Base-by-base conservation (phyloP, 2,113 vertebrate genomes). In the Mohoua ochrocephala region DNA sequence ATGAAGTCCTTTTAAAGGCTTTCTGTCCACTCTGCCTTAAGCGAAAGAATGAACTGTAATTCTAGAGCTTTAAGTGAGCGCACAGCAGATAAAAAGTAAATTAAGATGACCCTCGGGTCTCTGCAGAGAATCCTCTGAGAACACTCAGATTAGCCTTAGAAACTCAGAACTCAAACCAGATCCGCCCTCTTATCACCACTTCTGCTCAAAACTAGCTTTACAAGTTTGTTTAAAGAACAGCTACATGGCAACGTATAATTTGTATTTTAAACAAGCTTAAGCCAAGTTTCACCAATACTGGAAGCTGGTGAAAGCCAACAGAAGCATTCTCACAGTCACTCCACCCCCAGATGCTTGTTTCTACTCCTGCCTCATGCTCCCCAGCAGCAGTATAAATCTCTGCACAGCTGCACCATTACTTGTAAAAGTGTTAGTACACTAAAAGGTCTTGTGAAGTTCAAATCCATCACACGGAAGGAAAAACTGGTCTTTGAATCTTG, bases 141-240 rank as follows among this genome's bases (percentile, higher is more conserved):
- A 69, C 64, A 73, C 41, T 1, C 2, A 56, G 28, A 69, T 74
- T 53, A 80, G 50, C 47, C 67, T 74, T n/a, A 65, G 61, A 69
- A 94, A 95, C 61, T 64, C 42, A 56, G 42, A 78, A 77, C 60
- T 79, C 79, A 80, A 85, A 92, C 12, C 61, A 79, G 82, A 69
- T 45, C 31, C 0, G 0, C 77, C 57, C 49, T 79, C 61, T 65
- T 73, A 92, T 83, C 70, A 69, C 26, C 23, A 67, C 33, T 71
- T 53, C 63, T 82, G 75, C 91, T 84, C 68, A 85, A 96, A 92
- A 93, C 50, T 21, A 86, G 76, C 53, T 80, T 90, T 88, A 49
- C 69, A 77, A 83, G 91, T 88, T 68, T 75, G 33, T 75, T 77
- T 76, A 49, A 77, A 74, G 49, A 85, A 75, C 31, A 77, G 49